Percentiles rank a stretch among this genome's conserved stretches.
phyloP scores from a whole-genome alignment of 2,797 vertebrate species.

The Mormyrus hasselquistii region DNA sequence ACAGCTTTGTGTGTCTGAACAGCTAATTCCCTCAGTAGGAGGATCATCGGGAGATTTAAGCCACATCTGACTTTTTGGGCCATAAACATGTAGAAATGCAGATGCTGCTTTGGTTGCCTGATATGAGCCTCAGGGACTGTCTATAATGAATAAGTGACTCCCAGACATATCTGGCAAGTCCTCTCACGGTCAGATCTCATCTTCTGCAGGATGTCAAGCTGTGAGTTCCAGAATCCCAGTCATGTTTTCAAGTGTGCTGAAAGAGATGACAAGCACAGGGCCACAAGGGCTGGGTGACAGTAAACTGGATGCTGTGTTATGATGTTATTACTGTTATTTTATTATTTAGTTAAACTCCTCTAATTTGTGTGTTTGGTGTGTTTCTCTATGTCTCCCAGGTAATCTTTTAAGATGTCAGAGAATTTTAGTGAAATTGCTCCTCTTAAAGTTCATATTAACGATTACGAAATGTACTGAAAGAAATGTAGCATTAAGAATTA shows the following conservation, averaged over 20 bases:
- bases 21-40: not conserved
- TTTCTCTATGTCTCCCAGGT: not conserved
- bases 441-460: not conserved
- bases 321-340: not conserved
- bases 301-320: not conserved
- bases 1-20: not conserved
- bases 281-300: not conserved
- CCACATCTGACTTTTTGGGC: not conserved
- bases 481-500: not conserved
- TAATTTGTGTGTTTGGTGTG: not conserved
- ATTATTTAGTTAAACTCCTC: not conserved
- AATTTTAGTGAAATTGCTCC: not conserved
- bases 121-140: not conserved
- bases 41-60: not conserved
- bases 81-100: not conserved
- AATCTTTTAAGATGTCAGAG: not conserved
- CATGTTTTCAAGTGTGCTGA: not conserved
- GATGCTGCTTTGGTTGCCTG: not conserved
- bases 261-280: not conserved
- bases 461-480: not conserved
- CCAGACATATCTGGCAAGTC: not conserved
- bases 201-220: not conserved
- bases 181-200: not conserved
- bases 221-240: not conserved
- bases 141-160: not conserved